A percentile compares a stretch with the other conserved stretches of the same genome.
Evolutionary conservation across 2,797 vertebrate genomes (phyloP).

Genomic region (Mareca penelope): DNA sequence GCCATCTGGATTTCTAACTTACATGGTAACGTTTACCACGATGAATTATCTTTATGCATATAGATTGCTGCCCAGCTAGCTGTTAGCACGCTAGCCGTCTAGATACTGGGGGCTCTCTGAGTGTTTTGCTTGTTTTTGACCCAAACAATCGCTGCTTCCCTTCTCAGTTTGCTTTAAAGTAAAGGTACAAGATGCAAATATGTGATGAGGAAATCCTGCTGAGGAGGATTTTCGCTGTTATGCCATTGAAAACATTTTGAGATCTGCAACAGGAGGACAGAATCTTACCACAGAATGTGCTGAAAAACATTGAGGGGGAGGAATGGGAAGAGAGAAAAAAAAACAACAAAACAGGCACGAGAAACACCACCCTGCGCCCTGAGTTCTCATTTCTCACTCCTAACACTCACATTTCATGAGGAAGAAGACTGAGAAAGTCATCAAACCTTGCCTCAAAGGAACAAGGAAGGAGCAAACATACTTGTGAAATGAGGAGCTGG

Average conservation of each 20-base stretch:
- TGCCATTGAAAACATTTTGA: neutral
- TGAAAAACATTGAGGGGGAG: neutral
- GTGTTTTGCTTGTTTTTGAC: neutral
- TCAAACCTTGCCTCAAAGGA: neutral
- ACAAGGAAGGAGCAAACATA: constrained; percentile 9
- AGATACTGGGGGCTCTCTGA: accelerated
- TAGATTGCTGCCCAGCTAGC: neutral
- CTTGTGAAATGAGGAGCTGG: constrained; percentile 93
- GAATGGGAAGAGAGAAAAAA: neutral
- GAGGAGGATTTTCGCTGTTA: neutral
- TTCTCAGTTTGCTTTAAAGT: neutral
- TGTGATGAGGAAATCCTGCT: neutral
- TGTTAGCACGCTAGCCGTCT: neutral
- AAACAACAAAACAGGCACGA: neutral
- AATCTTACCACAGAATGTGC: neutral
- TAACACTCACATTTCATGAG: accelerated
- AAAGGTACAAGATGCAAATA: neutral
- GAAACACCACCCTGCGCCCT: neutral
- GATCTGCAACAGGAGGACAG: neutral
- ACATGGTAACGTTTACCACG: neutral
- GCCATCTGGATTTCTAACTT: neutral
- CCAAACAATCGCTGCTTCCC: neutral
- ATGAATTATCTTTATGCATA: neutral
- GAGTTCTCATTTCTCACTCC: neutral
- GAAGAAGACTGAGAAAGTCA: neutral